Percentiles rank a stretch among this genome's conserved stretches.
Evolutionary conservation across 2,888 invertebrate species (phyloP).

Genomic region (Choristoneura rosaceana): DNA sequence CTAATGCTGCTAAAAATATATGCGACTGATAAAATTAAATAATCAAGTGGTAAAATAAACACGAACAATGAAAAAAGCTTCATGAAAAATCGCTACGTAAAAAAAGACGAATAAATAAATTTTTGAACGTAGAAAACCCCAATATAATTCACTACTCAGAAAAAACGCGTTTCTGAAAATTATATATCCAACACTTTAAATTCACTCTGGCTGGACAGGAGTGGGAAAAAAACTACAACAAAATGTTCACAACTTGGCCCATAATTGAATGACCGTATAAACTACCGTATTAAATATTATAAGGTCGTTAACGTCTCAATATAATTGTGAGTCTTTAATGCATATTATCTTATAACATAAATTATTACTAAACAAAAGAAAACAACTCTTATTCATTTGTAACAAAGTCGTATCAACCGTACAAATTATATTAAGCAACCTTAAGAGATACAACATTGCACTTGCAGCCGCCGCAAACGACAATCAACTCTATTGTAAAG

Average conservation of each 20-base stretch:
- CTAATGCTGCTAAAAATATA: too few relatives aligned
- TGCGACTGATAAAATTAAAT: too few relatives aligned
- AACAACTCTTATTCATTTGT: neutral
- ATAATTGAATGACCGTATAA: conserved; percentile 4
- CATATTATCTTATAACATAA: neutral
- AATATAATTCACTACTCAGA: too few relatives aligned
- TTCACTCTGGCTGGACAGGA: too few relatives aligned
- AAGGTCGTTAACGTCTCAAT: conserved; percentile 18
- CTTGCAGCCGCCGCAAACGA: neutral
- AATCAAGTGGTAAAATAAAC: too few relatives aligned
- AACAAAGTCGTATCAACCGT: conserved; percentile 3
- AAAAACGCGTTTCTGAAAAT: neutral
- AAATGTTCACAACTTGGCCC: neutral
- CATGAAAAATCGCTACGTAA: too few relatives aligned
- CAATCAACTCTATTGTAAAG: neutral
- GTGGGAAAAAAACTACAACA: neutral
- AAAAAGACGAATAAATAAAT: neutral
- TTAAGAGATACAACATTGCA: neutral
- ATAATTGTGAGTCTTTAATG: conserved; percentile 10
- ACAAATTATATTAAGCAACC: neutral
- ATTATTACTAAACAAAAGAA: neutral
- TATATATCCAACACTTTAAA: too few relatives aligned
- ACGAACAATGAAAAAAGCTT: too few relatives aligned
- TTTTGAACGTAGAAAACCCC: too few relatives aligned
- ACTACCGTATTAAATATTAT: conserved; percentile 15